A percentile compares a stretch with the other conserved stretches of the same genome.
Evolutionary conservation across 2,113 vertebrate genomes (phyloP).

Genomic region (Ictidomys tridecemlineatus): DNA sequence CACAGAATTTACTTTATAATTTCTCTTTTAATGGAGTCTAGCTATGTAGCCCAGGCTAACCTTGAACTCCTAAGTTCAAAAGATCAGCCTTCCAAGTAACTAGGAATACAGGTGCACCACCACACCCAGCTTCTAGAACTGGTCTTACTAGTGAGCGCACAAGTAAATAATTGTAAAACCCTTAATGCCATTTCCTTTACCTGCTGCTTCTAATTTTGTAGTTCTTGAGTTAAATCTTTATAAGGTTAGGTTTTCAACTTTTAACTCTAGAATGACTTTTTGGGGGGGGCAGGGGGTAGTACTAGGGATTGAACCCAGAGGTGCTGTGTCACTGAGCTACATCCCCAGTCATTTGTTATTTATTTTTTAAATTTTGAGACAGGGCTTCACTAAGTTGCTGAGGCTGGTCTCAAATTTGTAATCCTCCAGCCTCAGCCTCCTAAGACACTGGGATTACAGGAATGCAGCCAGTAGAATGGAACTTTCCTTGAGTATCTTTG

Average conservation of each 20-base stretch:
- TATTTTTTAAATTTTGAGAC: neutral
- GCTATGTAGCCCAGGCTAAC: neutral
- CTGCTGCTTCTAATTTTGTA: conserved; percentile 39
- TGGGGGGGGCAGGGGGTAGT: neutral
- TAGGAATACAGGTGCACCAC: neutral
- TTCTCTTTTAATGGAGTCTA: neutral
- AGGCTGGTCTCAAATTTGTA: neutral
- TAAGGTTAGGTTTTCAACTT: neutral
- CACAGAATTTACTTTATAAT: neutral
- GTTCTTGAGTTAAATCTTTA: conserved; percentile 36
- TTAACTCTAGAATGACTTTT: neutral
- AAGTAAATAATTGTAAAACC: neutral
- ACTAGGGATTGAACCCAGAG: neutral
- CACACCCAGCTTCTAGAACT: neutral
- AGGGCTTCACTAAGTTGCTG: neutral
- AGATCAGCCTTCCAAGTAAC: neutral
- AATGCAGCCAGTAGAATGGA: neutral
- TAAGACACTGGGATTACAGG: neutral
- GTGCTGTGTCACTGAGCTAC: neutral
- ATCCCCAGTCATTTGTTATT: neutral
- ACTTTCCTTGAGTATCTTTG: conserved; percentile 20
- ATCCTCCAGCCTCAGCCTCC: neutral
- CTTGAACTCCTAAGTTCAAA: neutral
- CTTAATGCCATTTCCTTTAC: neutral
- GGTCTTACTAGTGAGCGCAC: neutral